phyloP scores from a whole-genome alignment of 2,113 vertebrate species.

The Pampusana beccarii region DNA sequence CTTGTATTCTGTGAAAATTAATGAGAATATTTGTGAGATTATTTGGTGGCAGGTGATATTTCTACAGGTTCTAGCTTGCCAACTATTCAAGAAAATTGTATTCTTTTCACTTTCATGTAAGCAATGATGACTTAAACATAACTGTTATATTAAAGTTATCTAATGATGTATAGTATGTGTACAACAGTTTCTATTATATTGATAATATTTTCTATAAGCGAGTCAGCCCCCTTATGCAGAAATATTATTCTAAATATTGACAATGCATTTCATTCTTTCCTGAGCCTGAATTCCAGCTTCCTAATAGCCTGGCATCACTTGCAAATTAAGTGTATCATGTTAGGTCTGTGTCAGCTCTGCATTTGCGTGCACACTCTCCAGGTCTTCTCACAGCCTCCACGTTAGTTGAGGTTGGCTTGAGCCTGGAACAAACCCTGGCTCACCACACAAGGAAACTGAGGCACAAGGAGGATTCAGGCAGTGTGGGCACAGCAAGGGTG shows the following conservation, averaged over 20 bases:
- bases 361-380: not conserved
- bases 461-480: not conserved
- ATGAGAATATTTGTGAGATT: not conserved
- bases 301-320: not conserved
- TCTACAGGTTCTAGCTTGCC: not conserved
- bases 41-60: not conserved
- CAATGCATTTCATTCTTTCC: not conserved
- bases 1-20: not conserved
- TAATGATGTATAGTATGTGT: not conserved
- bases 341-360: not conserved
- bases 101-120: not conserved
- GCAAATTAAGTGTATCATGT: not conserved
- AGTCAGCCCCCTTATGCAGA: not conserved
- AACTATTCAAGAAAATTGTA: not conserved
- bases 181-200: not conserved
- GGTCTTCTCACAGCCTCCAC: not conserved
- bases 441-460: not conserved
- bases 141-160: not conserved
- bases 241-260: not conserved
- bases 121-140: not conserved
- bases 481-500: not conserved
- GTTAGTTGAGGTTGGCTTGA: not conserved
- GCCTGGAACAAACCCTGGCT: not conserved
- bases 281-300: not conserved
- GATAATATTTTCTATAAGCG: not conserved